Base-by-base conservation (phyloP, 2,888 invertebrate genomes). In the Slavum lentiscoides region DNA sequence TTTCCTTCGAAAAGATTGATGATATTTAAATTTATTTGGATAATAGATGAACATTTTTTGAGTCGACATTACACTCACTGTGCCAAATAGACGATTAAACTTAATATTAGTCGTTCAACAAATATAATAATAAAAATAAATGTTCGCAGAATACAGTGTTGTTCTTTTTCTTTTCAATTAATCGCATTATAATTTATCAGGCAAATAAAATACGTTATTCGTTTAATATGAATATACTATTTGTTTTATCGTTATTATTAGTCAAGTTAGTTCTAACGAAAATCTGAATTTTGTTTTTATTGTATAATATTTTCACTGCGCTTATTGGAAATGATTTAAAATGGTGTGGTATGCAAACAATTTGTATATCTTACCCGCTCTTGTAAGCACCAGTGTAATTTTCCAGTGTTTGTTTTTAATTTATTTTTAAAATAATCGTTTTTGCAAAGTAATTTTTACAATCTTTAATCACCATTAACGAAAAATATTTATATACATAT, bases 391-490 rank as follows among this genome's bases (percentile, higher is more conserved):
- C 11, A 49, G 15, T 19, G 30, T 49, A 73, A 30, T 49, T 49
- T 17, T 43, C 21, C 72, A 13, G 23, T 62, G n/a, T 49, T 73
- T 73, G 19, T 62, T 73, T 73, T 62, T 49, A 62, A 73, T 73
- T 62, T 73, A 49, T 72, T 72, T 72, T 49, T 15, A 49, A 62
- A 62, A 73, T 73, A 73, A 73, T 62, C 6, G 43, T 61, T 72
- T 59, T 72, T 1, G 11, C 59, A 43, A 72, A 72, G 43, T 43
- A 43, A 43, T 43, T 43, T 73, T 7, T 49, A 61, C 49, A 61
- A 61, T 61, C 6, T 43, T 73, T 49, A 61, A 73, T 49, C 73
- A 13, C 13, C 59, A 59, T 67, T 49, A 43, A n/a, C 4, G 37
- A 5, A 19, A 30, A 70, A n/a, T 70, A 55, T 69, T 55, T 30